phyloP scores from a whole-genome alignment of 2,888 invertebrate genomes.

The Lycaena phlaeas region DNA sequence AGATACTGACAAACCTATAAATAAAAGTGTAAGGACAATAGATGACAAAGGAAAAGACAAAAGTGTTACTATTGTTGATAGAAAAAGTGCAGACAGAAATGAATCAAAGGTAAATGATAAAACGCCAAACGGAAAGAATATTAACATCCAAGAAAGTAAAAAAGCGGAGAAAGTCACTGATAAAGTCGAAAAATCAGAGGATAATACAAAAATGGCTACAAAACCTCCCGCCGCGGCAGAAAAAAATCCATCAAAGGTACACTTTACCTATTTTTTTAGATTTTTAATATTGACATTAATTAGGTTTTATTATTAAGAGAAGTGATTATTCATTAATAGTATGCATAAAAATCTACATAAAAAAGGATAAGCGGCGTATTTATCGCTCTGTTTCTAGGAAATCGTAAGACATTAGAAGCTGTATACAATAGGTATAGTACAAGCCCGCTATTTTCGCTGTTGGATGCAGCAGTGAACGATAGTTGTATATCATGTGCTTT shows the following conservation, averaged over 20 bases:
- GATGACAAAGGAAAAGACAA: slow-evolving; percentile 61
- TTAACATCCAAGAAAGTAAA: slow-evolving; percentile 29
- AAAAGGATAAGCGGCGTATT: no score
- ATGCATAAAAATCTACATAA: no score
- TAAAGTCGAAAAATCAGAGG: slow-evolving; percentile 34
- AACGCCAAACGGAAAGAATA: slow-evolving; percentile 22
- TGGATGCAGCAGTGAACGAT: no score
- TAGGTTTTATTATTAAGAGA: no score
- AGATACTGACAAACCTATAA: slow-evolving; percentile 38
- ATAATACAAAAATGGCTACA: slow-evolving; percentile 53
- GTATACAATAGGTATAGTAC: no score
- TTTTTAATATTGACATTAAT: no score
- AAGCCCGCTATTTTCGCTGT: no score
- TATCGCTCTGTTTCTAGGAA: no score
- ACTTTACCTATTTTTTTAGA: no score
- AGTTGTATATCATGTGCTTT: no score
- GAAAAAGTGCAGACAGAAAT: slow-evolving; percentile 35
- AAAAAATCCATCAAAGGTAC: slow-evolving; percentile 57
- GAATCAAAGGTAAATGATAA: slow-evolving; percentile 26
- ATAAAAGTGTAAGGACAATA: slow-evolving; percentile 53
- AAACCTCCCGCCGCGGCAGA: slow-evolving; percentile 57
- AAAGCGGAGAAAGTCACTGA: slow-evolving; percentile 21
- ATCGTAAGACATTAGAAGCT: no score
- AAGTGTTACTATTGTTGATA: slow-evolving; percentile 57
- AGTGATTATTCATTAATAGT: no score